Base-by-base conservation (phyloP, 2,113 vertebrate species). In the Cephalopholis sonnerati region DNA sequence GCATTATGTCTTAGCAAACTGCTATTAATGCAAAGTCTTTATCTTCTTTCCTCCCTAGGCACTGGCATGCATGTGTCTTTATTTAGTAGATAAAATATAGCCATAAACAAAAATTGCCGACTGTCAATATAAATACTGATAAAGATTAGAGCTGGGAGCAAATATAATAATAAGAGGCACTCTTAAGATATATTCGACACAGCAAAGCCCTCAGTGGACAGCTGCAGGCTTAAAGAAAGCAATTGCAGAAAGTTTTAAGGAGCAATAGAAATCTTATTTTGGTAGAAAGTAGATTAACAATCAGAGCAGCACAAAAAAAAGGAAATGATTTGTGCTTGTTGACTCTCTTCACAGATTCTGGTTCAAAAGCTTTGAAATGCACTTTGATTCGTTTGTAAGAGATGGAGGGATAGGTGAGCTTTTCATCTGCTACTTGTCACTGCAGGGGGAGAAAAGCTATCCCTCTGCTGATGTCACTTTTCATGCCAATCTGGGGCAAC, bases 1-100 rank as follows among this genome's bases (percentile, higher is more conserved):
- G 92, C 89, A 91, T 95, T 93, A 92, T 89, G 89, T 93, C 90
- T 94, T 92, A 91, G 90, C 85, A 91, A 93, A 92, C 90, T 87
- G 88, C 86, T 94, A 92, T 91, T 93, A 92, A 93, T 90, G 91
- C 93, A 91, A 94, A 93, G 90, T 91, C 91, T 92, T 95, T 93
- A 94, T 94, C 93, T 92, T 73, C 85, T 86, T 92, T 83, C 75
- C 73, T 83, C 82, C 79, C 50, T 69, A 68, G 85, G 81, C 89
- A 54, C 75, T 77, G 79, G 89, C 89, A 89, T 76, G 86, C 91
- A 87, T 84, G 89, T 87, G 87, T 92, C 92, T 94, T 89, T 91
- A 93, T 87, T 88, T 89, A 86, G 85, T 41, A 85, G 90, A 91
- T 89, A 94, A 87, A 91, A 91, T 93, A 92, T 92, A 86, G 89